These are phyloP conservation scores for Cheilosia urbana DNA, from an alignment of 2,888 invertebrate species.

Conservation along the genomic window DNA sequence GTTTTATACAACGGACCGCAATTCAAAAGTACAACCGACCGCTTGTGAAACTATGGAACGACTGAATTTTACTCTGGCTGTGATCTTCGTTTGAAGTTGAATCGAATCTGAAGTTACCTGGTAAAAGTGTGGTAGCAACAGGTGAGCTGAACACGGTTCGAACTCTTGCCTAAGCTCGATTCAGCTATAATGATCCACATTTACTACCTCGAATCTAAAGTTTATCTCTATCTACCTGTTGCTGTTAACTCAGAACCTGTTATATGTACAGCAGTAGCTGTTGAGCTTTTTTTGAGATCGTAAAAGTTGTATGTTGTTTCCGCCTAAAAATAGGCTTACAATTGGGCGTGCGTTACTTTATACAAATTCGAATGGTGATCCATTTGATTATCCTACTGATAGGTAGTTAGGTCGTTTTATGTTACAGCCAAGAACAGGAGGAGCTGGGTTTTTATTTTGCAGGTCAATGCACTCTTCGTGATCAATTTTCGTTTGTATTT, in stretches of 20 bases:
- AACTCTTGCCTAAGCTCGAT: constrained; percentile 58
- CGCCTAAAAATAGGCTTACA: constrained; percentile 11
- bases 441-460: too few relatives aligned
- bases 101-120: constrained; percentile 32
- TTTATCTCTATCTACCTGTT: constrained; percentile 12
- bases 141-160: constrained; percentile 55
- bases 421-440: too few relatives aligned
- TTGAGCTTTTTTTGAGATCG: constrained; percentile 18
- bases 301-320: neutral
- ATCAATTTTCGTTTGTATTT: too few relatives aligned
- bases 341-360: neutral
- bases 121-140: constrained; percentile 28
- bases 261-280: neutral
- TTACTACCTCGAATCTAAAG: neutral
- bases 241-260: constrained; percentile 24
- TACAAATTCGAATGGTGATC: too few relatives aligned
- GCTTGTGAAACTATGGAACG: constrained; percentile 57
- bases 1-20: constrained; percentile 55
- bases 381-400: too few relatives aligned
- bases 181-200: constrained; percentile 62
- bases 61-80: constrained; percentile 44
- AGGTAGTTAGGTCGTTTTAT: too few relatives aligned
- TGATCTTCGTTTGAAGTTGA: constrained; percentile 50
- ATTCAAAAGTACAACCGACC: constrained; percentile 56
- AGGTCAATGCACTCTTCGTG: too few relatives aligned